Percentiles rank a stretch among this genome's conserved stretches.
These are phyloP conservation scores for Wiebesia pumilae DNA, from an alignment of 1,140 invertebrate species.

Conservation along the genomic window DNA sequence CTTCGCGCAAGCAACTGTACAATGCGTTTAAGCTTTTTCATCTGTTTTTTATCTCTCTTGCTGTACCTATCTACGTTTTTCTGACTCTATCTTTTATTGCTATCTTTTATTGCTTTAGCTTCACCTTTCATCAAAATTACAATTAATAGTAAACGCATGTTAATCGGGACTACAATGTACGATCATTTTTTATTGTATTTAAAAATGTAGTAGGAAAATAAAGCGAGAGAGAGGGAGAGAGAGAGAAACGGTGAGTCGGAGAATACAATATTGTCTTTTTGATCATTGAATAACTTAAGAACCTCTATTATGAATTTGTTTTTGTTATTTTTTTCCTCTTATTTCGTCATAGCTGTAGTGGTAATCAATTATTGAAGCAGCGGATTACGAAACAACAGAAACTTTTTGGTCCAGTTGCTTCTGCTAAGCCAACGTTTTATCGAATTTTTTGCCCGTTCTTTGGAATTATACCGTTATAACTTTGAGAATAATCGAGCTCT, in stretches of 20 bases:
- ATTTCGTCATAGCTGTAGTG: neutral
- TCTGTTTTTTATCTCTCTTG: neutral
- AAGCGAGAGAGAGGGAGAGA: too few species aligned
- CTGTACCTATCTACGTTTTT: neutral
- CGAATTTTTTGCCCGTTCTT: neutral
- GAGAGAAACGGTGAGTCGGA: too few species aligned
- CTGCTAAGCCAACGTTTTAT: neutral
- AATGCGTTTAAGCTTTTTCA: neutral
- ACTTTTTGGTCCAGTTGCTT: neutral
- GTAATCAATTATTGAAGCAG: neutral
- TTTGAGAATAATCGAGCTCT: too few species aligned
- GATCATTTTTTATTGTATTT: too few species aligned
- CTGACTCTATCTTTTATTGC: neutral
- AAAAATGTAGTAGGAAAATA: too few species aligned
- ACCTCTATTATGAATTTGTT: too few species aligned
- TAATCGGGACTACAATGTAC: too few species aligned
- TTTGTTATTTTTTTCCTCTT: neutral
- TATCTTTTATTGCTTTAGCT: too few species aligned
- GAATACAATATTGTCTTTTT: too few species aligned
- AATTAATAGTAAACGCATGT: too few species aligned
- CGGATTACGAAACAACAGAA: neutral
- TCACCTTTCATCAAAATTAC: too few species aligned
- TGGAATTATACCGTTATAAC: neutral
- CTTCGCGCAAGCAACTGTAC: neutral
- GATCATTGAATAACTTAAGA: too few species aligned